Percentiles rank a stretch among this genome's conserved stretches.
These are phyloP conservation scores for Sinohyriopsis cumingii DNA, from an alignment of 2,888 invertebrate genomes.

Conservation along the genomic window DNA sequence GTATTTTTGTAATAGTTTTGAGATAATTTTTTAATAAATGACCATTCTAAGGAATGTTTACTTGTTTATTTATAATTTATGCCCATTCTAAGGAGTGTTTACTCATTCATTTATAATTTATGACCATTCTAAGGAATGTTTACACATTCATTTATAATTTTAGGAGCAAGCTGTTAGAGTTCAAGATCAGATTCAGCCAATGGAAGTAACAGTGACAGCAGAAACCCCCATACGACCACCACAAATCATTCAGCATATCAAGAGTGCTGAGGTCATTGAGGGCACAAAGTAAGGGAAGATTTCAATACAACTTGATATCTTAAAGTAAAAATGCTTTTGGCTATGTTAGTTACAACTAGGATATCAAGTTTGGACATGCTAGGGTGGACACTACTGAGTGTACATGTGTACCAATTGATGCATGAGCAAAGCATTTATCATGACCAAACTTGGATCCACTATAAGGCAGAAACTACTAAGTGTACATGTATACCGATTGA, in stretches of 20 bases:
- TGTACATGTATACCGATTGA: not conserved
- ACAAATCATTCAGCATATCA: conserved; percentile 79
- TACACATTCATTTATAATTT: conserved; percentile 6
- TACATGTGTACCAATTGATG: not conserved
- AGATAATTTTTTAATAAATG: no score
- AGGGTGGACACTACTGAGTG: no score
- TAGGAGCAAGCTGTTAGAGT: conserved; percentile 46
- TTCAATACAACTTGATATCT: not conserved
- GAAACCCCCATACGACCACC: conserved; percentile 75
- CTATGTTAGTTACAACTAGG: not conserved
- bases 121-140: no score
- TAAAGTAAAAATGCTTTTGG: not conserved
- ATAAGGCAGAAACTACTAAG: no score
- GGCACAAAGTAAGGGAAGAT: conserved; percentile 73
- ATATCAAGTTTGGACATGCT: not conserved
- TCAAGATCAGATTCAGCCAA: conserved; percentile 49
- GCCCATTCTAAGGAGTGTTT: no score
- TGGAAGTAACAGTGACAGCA: conserved; percentile 54
- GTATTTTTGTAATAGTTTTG: no score
- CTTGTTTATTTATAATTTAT: conserved; percentile 7
- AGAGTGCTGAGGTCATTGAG: conserved; percentile 79
- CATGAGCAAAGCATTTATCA: not conserved
- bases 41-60: no score
- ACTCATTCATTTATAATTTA: no score
- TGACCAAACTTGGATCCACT: not conserved